These are phyloP conservation scores for Haliclona indistincta DNA, from an alignment of 37 sponge, comb jelly and placozoan species.

Conservation along the genomic window DNA sequence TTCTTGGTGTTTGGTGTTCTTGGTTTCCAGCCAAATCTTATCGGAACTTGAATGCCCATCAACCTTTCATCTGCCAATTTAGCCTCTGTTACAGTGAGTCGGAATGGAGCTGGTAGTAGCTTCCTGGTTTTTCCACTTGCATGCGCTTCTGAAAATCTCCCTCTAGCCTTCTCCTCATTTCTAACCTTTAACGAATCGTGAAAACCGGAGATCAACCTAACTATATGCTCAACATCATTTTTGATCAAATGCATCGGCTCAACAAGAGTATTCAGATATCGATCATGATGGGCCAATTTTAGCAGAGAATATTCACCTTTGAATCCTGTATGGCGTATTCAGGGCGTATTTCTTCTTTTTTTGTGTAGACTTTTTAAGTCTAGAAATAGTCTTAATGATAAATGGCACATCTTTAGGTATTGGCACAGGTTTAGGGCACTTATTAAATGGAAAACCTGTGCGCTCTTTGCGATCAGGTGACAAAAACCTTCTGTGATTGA, in stretches of 20 bases:
- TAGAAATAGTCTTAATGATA: no score
- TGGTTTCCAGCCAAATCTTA: neutral
- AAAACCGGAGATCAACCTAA: neutral
- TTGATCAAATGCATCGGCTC: conserved; percentile 13
- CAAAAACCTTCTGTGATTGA: no score
- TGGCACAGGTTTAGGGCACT: no score
- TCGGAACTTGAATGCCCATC: neutral
- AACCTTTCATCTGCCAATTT: neutral
- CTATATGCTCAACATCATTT: neutral
- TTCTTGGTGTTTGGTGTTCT: neutral
- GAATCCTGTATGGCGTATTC: no score
- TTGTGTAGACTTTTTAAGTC: no score
- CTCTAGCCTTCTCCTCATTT: neutral
- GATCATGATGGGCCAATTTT: conserved; percentile 2
- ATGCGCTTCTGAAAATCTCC: neutral
- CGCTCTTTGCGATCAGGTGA: no score
- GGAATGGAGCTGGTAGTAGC: neutral
- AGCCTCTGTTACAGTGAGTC: neutral
- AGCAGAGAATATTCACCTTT: neutral
- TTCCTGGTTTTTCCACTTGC: neutral
- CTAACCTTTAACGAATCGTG: neutral
- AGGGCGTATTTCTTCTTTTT: no score
- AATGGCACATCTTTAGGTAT: no score
- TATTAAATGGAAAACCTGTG: no score
- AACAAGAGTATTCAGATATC: conserved; percentile 8